Conservation (phyloP, 2,888 invertebrate genomes). For the Pheosia tremula region DNA sequence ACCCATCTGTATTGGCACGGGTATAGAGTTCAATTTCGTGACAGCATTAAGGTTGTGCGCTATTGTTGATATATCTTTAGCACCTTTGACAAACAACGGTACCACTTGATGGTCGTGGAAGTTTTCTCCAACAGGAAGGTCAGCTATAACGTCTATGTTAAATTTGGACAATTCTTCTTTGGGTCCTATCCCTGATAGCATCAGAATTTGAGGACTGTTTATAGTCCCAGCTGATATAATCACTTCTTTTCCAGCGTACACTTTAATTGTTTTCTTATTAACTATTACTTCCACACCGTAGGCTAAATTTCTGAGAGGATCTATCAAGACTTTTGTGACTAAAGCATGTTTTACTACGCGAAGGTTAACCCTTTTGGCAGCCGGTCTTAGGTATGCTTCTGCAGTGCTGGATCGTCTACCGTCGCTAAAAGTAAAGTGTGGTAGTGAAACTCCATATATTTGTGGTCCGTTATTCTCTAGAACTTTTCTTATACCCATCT, state of each 20-base stretch:
- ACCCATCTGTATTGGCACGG: conserved; percentile 59
- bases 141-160: conserved; percentile 50
- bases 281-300: conserved; percentile 59
- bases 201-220: conserved; percentile 67
- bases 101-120: conserved; percentile 64
- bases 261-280: conserved; percentile 38
- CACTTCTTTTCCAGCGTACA: conserved; percentile 61
- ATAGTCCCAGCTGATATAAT: conserved; percentile 69
- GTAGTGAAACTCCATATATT: conserved; percentile 45
- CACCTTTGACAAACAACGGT: conserved; percentile 55
- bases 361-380: conserved; percentile 57
- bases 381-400: conserved; percentile 60
- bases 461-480: conserved; percentile 56
- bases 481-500: conserved; percentile 55
- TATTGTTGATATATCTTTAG: conserved; percentile 57
- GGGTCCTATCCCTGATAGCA: conserved; percentile 73
- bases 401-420: conserved; percentile 71
- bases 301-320: conserved; percentile 45
- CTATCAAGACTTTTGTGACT: conserved; percentile 63
- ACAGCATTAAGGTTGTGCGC: conserved; percentile 50
- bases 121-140: conserved; percentile 72
- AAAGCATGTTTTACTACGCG: conserved; percentile 59
- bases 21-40: conserved; percentile 47
- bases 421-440: conserved; percentile 55
- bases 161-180: conserved; percentile 49